These are phyloP conservation scores for Tapirus terrestris DNA, from an alignment of 2,113 vertebrate species.

Conservation along the genomic window DNA sequence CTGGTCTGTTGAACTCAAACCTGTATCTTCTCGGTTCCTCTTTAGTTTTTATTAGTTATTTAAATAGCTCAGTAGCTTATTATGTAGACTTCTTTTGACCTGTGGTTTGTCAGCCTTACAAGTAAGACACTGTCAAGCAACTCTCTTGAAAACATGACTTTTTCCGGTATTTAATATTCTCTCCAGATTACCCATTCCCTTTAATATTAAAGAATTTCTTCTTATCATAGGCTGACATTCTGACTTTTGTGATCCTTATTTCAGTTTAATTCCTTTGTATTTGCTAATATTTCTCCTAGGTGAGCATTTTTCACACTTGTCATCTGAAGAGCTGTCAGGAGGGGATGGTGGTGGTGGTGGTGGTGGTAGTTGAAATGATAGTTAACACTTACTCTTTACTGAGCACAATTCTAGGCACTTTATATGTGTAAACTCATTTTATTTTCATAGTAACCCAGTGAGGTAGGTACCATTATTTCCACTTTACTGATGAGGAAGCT, in stretches of 20 bases:
- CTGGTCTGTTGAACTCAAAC: conserved; percentile 12
- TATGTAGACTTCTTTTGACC: conserved; percentile 12
- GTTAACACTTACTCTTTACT: neutral
- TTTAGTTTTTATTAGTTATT: conserved; percentile 43
- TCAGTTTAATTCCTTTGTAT: conserved; percentile 28
- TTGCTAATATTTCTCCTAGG: conserved; percentile 7
- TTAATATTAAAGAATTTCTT: neutral
- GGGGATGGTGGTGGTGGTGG: neutral
- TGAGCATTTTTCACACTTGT: neutral
- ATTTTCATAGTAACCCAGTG: neutral
- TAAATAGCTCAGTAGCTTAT: conserved; percentile 34
- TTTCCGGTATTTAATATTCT: conserved; percentile 3
- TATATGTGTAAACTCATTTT: neutral
- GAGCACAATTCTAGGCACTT: neutral
- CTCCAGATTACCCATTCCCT: neutral
- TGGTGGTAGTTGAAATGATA: neutral
- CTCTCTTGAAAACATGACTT: neutral
- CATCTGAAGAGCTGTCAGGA: neutral
- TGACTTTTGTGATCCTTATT: neutral
- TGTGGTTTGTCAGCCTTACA: conserved; percentile 1
- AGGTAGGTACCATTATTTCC: neutral
- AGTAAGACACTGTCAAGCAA: neutral
- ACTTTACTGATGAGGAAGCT: neutral
- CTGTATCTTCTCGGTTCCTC: conserved; percentile 19
- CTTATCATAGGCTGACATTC: neutral